These are phyloP conservation scores for Heteromormyrus szaboi DNA, from an alignment of 2,797 vertebrate species.

Conservation along the genomic window DNA sequence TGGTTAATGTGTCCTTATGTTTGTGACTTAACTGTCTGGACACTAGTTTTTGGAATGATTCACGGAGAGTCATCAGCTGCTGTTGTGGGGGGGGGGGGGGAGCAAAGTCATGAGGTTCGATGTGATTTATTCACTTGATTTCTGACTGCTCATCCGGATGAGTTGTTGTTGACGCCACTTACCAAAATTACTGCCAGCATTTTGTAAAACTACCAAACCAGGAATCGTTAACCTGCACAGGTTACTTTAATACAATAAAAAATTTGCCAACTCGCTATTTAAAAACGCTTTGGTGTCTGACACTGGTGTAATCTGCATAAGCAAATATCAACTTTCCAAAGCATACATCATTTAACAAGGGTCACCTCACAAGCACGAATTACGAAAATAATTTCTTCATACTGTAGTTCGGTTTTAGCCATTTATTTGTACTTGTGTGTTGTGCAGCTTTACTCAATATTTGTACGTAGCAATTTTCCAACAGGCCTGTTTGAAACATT, in stretches of 20 bases:
- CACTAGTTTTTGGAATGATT: slow-evolving; percentile 10
- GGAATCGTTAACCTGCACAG: neutral
- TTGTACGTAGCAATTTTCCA: neutral
- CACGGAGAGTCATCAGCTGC: slow-evolving; percentile 2
- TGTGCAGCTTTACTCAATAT: neutral
- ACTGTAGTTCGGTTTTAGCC: neutral
- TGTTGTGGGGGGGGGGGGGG: neutral
- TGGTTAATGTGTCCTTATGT: neutral
- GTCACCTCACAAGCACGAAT: neutral
- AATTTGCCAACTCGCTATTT: neutral
- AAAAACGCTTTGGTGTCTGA: neutral
- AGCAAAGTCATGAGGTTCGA: neutral
- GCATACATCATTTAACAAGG: neutral
- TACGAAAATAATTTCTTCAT: neutral
- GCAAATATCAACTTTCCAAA: neutral
- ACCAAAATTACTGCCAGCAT: neutral
- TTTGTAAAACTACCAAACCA: neutral
- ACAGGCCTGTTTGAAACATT: neutral
- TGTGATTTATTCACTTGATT: neutral
- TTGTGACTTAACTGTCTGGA: neutral
- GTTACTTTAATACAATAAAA: neutral
- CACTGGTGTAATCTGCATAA: neutral
- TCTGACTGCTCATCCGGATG: neutral
- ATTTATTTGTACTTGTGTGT: neutral
- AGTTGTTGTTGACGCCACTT: neutral